Base-by-base conservation (phyloP, 2,888 invertebrate genomes). In the Lasius fuliginosus region DNA sequence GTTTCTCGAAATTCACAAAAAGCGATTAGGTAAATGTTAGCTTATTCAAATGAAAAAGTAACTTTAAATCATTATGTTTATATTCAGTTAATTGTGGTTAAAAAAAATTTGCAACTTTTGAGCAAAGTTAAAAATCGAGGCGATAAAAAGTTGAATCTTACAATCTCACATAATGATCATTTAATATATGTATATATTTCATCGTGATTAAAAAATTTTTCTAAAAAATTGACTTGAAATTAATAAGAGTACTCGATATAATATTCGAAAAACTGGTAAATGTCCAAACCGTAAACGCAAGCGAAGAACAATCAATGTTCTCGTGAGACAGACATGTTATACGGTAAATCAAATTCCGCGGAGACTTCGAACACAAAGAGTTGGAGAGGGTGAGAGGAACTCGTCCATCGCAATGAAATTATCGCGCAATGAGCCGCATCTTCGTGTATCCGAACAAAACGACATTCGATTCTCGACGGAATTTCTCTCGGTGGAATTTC, bases 401-500 rank as follows among this genome's bases (percentile, higher is more conserved):
- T 65, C 64, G 87, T 86, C 75, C 84, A 75, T 82, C 82, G 79
- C 82, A 67, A 77, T 30, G 69, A 77, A 77, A 77, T 77, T 77
- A 77, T 30, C 56, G 71, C 42, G 77, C 71, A 77, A 77, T 77
- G 77, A 77, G 71, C 56, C 77, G 42, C 67, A 42, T 69, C 77
- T 77, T 68, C 71, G 69, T 77, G 77, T 69, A 76, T 77, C 56
- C 69, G 71, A 56, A 69, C 69, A 69, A 77, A 69, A 77, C 56
- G 77, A 56, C 60, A 46, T 74, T 73, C 79, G 56, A 67, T 73
- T 58, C 73, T 79, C 77, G 58, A 58, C 33, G 58, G 79, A 79
- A 60, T 23, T 69, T 60, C 71, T 42, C 58, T 69, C 18, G 46
- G 12, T 60, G 74, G 33, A 73, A 79, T 81, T 81, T 79, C 73